Evolutionary conservation across 2,888 invertebrate species (phyloP).

Genomic region (Noctuana brunneofusca): DNA sequence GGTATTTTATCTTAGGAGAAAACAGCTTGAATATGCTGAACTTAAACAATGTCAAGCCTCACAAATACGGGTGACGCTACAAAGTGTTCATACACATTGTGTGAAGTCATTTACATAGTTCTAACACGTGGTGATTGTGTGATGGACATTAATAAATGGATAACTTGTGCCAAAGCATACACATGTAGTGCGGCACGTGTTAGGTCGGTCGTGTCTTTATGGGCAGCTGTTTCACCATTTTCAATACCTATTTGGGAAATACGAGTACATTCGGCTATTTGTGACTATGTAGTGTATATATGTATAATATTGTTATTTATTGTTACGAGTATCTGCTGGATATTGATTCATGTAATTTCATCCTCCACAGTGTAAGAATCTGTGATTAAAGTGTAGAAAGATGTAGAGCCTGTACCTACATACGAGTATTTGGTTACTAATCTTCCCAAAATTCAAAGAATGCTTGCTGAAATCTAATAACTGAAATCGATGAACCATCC

Average conservation of each 20-base stretch:
- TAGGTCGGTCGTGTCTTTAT: not conserved
- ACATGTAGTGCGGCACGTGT: slow-evolving; percentile 25
- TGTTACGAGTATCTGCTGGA: too few species aligned
- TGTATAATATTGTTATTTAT: not conserved
- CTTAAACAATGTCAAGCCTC: not conserved
- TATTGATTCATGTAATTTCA: too few species aligned
- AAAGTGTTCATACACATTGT: slow-evolving; percentile 15
- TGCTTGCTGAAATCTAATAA: too few species aligned
- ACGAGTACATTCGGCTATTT: not conserved
- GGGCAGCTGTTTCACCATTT: slow-evolving; percentile 15
- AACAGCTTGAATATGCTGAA: not conserved
- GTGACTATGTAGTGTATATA: not conserved
- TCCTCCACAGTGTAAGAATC: too few species aligned
- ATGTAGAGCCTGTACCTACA: too few species aligned
- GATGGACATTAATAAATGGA: slow-evolving; percentile 54
- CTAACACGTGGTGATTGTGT: slow-evolving; percentile 44
- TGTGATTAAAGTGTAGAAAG: too few species aligned
- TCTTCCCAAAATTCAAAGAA: too few species aligned
- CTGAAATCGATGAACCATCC: too few species aligned
- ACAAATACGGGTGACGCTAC: slow-evolving; percentile 10
- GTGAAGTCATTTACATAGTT: slow-evolving; percentile 39
- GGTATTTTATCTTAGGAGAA: not conserved
- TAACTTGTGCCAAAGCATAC: slow-evolving; percentile 54
- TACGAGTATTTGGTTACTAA: too few species aligned
- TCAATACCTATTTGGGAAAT: slow-evolving; percentile 2